phyloP scores from a whole-genome alignment of 1,140 invertebrate genomes.

The Drosophila prosaltans region DNA sequence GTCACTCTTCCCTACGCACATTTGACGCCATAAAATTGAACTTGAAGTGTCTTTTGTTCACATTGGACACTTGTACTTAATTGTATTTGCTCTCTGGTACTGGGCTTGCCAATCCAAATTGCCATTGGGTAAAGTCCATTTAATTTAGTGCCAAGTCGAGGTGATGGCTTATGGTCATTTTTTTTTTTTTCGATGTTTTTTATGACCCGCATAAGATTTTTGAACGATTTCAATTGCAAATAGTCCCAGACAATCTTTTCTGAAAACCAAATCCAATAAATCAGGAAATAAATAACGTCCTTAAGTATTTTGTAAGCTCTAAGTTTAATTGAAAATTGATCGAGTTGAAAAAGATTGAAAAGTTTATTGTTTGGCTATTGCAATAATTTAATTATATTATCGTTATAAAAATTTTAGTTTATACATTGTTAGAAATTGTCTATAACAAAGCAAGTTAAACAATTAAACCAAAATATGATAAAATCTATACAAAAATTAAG shows the following conservation, averaged over 20 bases:
- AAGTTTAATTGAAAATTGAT: background rate
- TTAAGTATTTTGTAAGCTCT: background rate
- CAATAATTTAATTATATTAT: background rate
- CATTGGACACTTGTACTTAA: conserved; percentile 56
- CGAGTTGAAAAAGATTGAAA: background rate
- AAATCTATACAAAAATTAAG: conserved; percentile 48
- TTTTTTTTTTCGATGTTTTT: conserved; percentile 24
- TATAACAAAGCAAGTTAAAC: background rate
- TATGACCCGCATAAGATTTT: background rate
- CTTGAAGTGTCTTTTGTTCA: conserved; percentile 64
- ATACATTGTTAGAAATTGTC: too few relatives aligned
- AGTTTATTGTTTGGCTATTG: background rate
- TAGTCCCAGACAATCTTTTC: background rate
- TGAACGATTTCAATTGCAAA: conserved; percentile 8
- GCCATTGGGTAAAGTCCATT: conserved; percentile 58
- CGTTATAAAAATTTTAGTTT: too few relatives aligned
- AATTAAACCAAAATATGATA: conserved; percentile 19
- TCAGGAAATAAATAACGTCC: background rate
- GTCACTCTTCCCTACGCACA: background rate
- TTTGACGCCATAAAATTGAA: conserved; percentile 47
- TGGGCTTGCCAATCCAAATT: conserved; percentile 49
- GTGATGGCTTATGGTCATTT: conserved; percentile 40
- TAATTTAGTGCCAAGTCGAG: conserved; percentile 58
- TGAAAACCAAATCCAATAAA: background rate
- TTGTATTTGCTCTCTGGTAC: conserved; percentile 49